These are phyloP conservation scores for Drosophila punjabiensis DNA, from an alignment of 1,140 invertebrate genomes.

Conservation along the genomic window DNA sequence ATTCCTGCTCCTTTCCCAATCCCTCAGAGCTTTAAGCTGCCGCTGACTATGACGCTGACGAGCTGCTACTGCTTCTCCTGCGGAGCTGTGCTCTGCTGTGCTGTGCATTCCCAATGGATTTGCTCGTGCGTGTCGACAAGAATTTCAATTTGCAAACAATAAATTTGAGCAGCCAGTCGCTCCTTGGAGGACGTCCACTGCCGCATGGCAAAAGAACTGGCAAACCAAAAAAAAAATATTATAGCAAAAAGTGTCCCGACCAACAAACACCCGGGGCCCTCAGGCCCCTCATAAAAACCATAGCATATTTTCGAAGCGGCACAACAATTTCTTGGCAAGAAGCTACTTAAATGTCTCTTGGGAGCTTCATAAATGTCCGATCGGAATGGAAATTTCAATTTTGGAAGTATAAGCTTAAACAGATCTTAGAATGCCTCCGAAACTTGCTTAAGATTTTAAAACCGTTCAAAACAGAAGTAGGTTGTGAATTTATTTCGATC, in stretches of 20 bases:
- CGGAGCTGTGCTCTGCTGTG: conserved; percentile 25
- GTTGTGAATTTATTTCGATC: neutral
- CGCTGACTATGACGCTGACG: conserved; percentile 49
- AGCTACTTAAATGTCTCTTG: neutral
- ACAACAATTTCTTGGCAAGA: neutral
- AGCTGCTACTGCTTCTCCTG: conserved; percentile 35
- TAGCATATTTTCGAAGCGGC: neutral
- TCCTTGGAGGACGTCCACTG: conserved; percentile 52
- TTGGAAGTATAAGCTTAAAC: neutral
- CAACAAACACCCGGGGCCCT: conserved; percentile 7
- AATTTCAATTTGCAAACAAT: conserved; percentile 83
- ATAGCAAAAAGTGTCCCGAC: conserved; percentile 16
- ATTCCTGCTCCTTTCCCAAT: conserved; percentile 3
- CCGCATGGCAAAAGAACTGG: conserved; percentile 6
- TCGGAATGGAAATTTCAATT: neutral
- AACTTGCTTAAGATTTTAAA: neutral
- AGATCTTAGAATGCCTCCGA: neutral
- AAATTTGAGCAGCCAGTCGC: conserved; percentile 73
- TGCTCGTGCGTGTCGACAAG: conserved; percentile 82
- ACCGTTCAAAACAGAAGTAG: neutral
- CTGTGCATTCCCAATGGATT: conserved; percentile 73
- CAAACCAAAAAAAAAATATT: conserved; percentile 12
- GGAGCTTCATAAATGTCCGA: neutral
- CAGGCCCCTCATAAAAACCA: neutral
- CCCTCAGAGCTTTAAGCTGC: conserved; percentile 9